Evolutionary conservation across 1,140 invertebrate genomes (phyloP).

Genomic region (Amphibalanus amphitrite): DNA sequence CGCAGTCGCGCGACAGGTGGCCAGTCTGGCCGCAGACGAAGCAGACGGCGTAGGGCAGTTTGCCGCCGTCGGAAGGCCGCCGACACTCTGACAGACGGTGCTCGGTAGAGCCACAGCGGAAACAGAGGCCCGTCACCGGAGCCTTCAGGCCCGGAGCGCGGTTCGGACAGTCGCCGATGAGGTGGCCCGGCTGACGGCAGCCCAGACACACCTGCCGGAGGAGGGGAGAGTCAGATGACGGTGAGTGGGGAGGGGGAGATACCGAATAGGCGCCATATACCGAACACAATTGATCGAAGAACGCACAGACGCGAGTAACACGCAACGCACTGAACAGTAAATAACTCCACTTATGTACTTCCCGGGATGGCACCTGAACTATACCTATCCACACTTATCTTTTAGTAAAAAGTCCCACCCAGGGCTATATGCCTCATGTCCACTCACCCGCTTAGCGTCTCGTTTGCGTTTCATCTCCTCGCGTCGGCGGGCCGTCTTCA

Average conservation of each 20-base stretch:
- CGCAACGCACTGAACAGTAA: too few species aligned
- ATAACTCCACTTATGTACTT: too few species aligned
- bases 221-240: too few species aligned
- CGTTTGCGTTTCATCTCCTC: not conserved
- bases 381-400: too few species aligned
- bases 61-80: conserved; percentile 28
- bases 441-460: not conserved
- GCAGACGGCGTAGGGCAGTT: conserved; percentile 62
- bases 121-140: conserved; percentile 35
- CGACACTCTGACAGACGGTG: conserved; percentile 54
- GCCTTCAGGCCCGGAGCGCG: not conserved
- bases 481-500: not conserved
- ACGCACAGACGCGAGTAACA: too few species aligned
- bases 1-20: conserved; percentile 65
- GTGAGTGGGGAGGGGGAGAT: too few species aligned
- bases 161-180: not conserved
- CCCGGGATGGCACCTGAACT: too few species aligned
- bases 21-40: conserved; percentile 66
- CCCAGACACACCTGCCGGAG: not conserved
- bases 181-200: not conserved
- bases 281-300: too few species aligned
- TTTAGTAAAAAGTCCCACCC: too few species aligned
- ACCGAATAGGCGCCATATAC: too few species aligned
- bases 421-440: too few species aligned
- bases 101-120: conserved; percentile 68